phyloP scores from a whole-genome alignment of 1,140 invertebrate species.

The Oryctes rhinoceros region DNA sequence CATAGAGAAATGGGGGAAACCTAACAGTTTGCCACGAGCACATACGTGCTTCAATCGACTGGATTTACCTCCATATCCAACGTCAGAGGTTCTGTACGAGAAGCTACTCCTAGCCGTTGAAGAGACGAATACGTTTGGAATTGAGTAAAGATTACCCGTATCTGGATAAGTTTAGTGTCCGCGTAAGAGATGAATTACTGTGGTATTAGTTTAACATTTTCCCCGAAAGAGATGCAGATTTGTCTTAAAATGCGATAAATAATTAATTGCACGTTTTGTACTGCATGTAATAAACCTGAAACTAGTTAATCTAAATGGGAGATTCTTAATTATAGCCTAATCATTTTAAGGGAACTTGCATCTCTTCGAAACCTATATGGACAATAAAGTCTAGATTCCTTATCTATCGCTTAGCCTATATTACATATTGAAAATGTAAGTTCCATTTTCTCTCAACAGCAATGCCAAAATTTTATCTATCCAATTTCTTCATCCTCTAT shows the following conservation, averaged over 20 bases:
- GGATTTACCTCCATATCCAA: slow-evolving; percentile 95
- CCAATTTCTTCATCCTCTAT: background rate
- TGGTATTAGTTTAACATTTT: slow-evolving; percentile 14
- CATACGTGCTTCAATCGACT: slow-evolving; percentile 98
- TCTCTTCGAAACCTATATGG: background rate
- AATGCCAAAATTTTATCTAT: slow-evolving; percentile 6
- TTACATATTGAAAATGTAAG: background rate
- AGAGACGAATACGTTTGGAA: slow-evolving; percentile 97
- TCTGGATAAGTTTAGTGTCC: background rate
- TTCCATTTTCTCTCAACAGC: background rate
- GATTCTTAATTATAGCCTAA: background rate
- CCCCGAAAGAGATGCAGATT: background rate
- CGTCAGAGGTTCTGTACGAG: slow-evolving; percentile 90
- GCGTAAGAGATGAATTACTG: background rate
- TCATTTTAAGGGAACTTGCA: background rate
- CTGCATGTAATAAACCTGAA: background rate
- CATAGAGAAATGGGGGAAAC: slow-evolving; percentile 97
- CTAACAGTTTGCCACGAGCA: slow-evolving; percentile 91
- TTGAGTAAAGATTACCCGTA: slow-evolving; percentile 74
- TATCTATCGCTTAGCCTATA: background rate
- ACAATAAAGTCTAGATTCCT: slow-evolving; percentile 21
- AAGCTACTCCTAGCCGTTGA: slow-evolving; percentile 95
- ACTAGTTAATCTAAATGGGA: background rate
- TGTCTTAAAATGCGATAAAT: background rate
- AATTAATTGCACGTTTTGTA: background rate